Base-by-base conservation (phyloP, 2,113 vertebrate species). In the Todiramphus saurophagus region DNA sequence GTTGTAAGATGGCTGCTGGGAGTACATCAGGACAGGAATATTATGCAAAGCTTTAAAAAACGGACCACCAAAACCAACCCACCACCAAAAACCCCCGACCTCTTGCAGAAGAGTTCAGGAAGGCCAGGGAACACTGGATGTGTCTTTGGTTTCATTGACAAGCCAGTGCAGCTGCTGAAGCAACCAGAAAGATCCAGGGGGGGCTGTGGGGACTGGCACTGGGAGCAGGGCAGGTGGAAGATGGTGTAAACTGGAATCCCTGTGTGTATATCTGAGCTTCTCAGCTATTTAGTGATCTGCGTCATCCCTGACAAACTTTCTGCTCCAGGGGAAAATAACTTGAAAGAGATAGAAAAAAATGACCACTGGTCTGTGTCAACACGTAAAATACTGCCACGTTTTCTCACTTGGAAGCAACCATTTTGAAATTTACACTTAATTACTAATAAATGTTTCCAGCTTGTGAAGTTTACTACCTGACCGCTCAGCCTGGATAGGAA, bases 201-300 rank as follows among this genome's bases (percentile, higher is more conserved):
- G 2, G 0, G 27, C 1, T 35, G 18, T 24, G 11, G 56, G 33
- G 17, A 7, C 39, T 31, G 39, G 39, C 31, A 20, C 2, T 35
- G 16, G 55, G 46, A 75, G 4, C 33, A 31, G 50, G n/a, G n/a
- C 2, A 8, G 3, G 37, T 50, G 53, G 6, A 39, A 43, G 15
- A 7, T 9, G n/a, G n/a, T 50, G 39, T 28, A 24, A 83, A 39
- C 33, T 24, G 17, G 15, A 50, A 90, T 69, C 60, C 44, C 56
- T 18, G 1, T 9, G 7, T 9, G 16, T 44, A 58, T 39, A 58
- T 59, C 30, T 43, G 67, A 73, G 48, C 35, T 78, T 51, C 69
- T 51, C 2, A 0, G 66, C 76, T n/a, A 0, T 59, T 50, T 23
- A 2, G 35, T 19, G 19, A 31, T 30, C 60, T 72, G 17, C 27